phyloP scores from a whole-genome alignment of 2,113 vertebrate species.

The Alligator mississippiensis region DNA sequence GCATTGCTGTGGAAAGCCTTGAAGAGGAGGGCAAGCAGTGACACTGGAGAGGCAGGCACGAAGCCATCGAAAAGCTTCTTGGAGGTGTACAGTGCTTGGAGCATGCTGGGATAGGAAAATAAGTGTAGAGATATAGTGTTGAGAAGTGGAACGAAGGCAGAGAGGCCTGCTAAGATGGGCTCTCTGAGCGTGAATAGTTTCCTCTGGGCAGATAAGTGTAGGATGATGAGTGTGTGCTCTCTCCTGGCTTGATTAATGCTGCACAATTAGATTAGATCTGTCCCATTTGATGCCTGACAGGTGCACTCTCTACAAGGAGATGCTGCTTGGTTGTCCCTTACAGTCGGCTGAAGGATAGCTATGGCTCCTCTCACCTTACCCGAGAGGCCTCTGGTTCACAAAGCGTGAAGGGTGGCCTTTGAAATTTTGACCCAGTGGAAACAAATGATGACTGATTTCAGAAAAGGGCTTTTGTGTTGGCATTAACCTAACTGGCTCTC shows the following conservation, averaged over 20 bases:
- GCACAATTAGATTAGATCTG: neutral
- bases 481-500: too few species aligned
- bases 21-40: neutral
- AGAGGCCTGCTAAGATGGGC: neutral
- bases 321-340: constrained; percentile 7
- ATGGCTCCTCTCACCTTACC: neutral
- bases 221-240: accelerated
- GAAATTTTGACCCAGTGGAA: constrained; percentile 17
- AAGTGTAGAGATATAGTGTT: neutral
- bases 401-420: neutral
- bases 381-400: neutral
- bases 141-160: neutral
- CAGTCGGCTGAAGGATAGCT: neutral
- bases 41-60: neutral
- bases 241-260: neutral
- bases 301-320: neutral
- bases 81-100: neutral
- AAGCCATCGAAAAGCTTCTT: constrained; percentile 21
- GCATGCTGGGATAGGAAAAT: neutral
- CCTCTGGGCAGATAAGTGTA: neutral
- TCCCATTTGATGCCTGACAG: neutral
- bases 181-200: neutral
- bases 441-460: constrained; percentile 26
- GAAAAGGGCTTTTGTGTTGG: neutral
- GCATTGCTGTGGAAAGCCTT: neutral